Percentiles rank a stretch among this genome's conserved stretches.
phyloP scores from a whole-genome alignment of 2,888 invertebrate species.

The Gisinianus flammeolus region DNA sequence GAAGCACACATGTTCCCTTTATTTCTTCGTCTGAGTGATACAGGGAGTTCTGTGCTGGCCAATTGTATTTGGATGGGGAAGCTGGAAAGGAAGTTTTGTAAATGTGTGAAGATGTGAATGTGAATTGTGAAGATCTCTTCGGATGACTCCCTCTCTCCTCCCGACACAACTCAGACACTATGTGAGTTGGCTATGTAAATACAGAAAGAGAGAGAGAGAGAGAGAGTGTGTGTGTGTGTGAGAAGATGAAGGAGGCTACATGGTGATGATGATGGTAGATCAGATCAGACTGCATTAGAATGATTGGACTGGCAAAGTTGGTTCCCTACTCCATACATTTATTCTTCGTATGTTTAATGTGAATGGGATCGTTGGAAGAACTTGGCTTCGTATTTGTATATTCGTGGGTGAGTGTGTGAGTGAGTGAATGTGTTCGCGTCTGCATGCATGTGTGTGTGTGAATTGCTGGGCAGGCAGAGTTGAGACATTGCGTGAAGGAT shows the following conservation, averaged over 20 bases:
- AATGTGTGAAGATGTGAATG: background rate
- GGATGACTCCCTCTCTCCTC: background rate
- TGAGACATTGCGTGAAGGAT: too few species aligned
- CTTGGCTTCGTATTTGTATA: background rate
- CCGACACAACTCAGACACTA: background rate
- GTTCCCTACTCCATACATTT: background rate
- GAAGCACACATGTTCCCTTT: too few species aligned
- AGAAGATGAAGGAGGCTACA: slow-evolving; percentile 3
- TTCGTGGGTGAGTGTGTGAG: too few species aligned
- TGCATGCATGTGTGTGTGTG: too few species aligned
- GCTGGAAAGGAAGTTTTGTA: background rate
- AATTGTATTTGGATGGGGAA: background rate
- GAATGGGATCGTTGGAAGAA: background rate
- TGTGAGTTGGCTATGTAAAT: background rate
- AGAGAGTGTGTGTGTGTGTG: background rate
- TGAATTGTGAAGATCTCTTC: background rate
- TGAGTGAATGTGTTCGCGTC: too few species aligned
- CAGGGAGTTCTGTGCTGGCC: background rate
- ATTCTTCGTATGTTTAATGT: slow-evolving; percentile 6
- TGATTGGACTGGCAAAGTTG: slow-evolving; percentile 36
- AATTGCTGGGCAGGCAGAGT: too few species aligned
- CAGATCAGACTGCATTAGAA: slow-evolving; percentile 46
- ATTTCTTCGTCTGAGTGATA: too few species aligned
- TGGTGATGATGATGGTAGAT: slow-evolving; percentile 40
- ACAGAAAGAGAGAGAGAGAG: too few species aligned